Base-by-base conservation (phyloP, 1,140 invertebrate species). In the Drosophila nannoptera region DNA sequence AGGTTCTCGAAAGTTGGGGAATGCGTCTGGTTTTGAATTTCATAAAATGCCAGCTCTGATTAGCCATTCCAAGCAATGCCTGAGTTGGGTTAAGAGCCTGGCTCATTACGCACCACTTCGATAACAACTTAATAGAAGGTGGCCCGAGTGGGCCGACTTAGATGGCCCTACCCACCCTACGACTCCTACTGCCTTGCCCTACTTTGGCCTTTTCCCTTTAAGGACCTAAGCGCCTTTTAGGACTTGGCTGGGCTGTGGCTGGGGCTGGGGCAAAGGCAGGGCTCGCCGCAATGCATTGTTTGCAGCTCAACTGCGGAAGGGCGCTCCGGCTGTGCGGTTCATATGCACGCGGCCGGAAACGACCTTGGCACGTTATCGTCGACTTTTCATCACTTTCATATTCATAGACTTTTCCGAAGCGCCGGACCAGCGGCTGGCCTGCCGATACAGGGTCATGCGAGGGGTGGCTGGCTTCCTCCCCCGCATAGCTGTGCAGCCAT, bases 331-430 rank as follows among this genome's bases (percentile, higher is more conserved):
- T 55, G 61, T 60, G 43, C 59, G 72, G 75, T 70, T 75, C 73
- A 81, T 86, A 86, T 87, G 78, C 84, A 87, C 83, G 83, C 83
- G 83, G 83, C 83, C 83, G 83, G 83, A 87, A 87, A 87, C 83
- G 83, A 87, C 83, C 83, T 87, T 87, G 83, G 83, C 83, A 83
- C 78, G 83, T 87, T 87, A 87, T 87, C 83, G 78, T 87, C 77
- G 78, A 78, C 76, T 87, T 87, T 87, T 76, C 83, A 87, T 87
- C 83, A 84, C 73, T 81, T 76, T 87, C 78, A 78, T 87, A 87
- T 86, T 86, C 82, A 87, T 78, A 83, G 78, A 76, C 71, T 78
- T 76, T 83, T 86, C 81, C 81, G 77, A 73, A 70, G 38, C 35
- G 42, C 68, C 48, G 54, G 22, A 22, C 22, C 22, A 22, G 58